Conservation (phyloP, 2,113 vertebrate genomes). For the Gallinago undulata region DNA sequence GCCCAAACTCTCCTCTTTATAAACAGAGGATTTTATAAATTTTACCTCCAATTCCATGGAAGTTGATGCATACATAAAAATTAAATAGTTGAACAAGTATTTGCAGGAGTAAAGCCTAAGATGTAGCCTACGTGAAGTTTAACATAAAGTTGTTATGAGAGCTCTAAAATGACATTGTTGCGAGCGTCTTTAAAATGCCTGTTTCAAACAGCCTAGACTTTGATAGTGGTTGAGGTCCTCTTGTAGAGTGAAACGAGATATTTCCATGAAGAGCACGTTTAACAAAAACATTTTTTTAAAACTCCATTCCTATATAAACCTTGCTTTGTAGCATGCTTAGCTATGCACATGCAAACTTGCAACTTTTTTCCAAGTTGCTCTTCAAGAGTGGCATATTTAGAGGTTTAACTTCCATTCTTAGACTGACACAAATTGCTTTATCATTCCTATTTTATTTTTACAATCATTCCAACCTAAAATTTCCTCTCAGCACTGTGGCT, state of each 20-base stretch:
- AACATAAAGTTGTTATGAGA: neutral
- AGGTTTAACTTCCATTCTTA: neutral
- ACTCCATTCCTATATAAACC: neutral
- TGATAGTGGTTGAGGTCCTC: neutral
- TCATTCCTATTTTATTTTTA: slow-evolving; percentile 13
- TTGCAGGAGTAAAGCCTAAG: neutral
- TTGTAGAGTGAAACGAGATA: neutral
- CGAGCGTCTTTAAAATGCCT: neutral
- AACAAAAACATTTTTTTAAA: neutral
- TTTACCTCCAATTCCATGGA: neutral
- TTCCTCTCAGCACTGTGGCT: neutral
- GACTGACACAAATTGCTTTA: neutral
- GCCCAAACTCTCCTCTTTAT: neutral
- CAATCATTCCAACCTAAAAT: neutral
- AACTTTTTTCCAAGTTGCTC: neutral
- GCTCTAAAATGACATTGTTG: neutral
- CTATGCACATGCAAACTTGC: neutral
- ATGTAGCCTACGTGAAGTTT: neutral
- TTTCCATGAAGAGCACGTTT: neutral
- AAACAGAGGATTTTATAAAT: neutral
- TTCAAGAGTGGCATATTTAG: neutral
- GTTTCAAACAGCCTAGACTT: neutral
- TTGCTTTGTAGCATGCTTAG: neutral
- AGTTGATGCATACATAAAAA: neutral
- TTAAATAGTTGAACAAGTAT: neutral